Base-by-base conservation (phyloP, 2,113 vertebrate genomes). In the Cyprinodon tularosa region DNA sequence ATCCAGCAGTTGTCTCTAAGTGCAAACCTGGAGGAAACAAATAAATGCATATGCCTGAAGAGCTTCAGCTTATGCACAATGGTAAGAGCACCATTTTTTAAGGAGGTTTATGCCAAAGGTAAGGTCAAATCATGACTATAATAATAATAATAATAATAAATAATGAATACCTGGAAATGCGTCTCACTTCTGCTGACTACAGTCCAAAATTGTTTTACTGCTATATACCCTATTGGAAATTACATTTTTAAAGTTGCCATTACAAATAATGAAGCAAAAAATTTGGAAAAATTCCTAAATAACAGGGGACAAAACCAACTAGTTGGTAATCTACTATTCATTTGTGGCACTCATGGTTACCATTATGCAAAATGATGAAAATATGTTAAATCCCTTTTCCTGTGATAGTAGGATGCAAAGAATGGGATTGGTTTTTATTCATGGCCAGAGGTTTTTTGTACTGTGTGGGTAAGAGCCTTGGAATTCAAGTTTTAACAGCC, bases 21-120 rank as follows among this genome's bases (percentile, higher is more conserved):
- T 88, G 82, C 84, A 79, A n/a, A 62, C 73, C 76, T 47, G 29
- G 17, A 87, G 79, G 64, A 76, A 84, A 76, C 37, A 6, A 45
- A 44, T 13, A 73, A 66, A 64, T 74, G 82, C 59, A 66, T 3
- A 4, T 22, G 57, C 66, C 64, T 14, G 20, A 72, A 60, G 72
- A 82, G 65, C 40, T 14, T 75, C 14, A 22, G 38, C 14, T 53
- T 72, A 50, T 62, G 45, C 59, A 66, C 50, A 17, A 47, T 57
- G 62, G 42, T 76, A 80, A 83, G 84, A 82, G 72, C 37, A 74
- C 61, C 14, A 65, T 2, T 17, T 81, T 64, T 68, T 53, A 68
- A 29, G 82, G 68, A 17, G 59, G 72, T 76, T 62, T 9, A 4
- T 70, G 36, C 50, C 42, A 22, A 29, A 73, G 11, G 66, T 42